These are phyloP conservation scores for Gila orcuttii DNA, from an alignment of 2,113 vertebrate genomes.

Conservation along the genomic window DNA sequence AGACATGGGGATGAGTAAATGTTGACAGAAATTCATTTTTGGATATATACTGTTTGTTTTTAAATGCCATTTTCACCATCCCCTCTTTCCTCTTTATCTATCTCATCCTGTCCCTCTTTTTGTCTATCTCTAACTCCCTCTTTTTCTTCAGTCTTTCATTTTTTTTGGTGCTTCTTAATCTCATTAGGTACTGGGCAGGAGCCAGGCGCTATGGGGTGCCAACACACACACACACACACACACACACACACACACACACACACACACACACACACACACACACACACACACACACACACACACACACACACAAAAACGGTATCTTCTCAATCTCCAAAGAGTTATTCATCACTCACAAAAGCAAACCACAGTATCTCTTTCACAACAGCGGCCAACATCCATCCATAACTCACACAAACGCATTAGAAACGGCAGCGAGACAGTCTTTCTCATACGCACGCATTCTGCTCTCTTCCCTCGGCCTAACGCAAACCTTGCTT, in stretches of 20 bases:
- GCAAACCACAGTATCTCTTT: constrained; percentile 38
- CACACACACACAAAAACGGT: constrained; percentile 14
- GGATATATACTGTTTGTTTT: neutral
- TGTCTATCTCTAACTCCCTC: constrained; percentile 19
- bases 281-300: constrained; percentile 19
- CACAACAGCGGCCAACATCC: constrained; percentile 25
- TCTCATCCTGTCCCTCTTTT: constrained; percentile 19
- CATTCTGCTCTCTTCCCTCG: neutral
- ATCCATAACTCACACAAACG: constrained; percentile 28
- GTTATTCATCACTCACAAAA: constrained; percentile 41
- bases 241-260: constrained; percentile 12
- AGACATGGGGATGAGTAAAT: neutral
- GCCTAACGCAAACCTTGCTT: constrained; percentile 22
- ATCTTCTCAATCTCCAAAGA: constrained; percentile 39
- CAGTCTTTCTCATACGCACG: neutral
- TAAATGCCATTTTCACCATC: neutral
- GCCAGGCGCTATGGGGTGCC: constrained; percentile 47
- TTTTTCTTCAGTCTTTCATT: constrained; percentile 24
- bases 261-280: constrained; percentile 10
- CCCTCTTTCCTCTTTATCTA: neutral
- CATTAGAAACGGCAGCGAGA: constrained; percentile 12
- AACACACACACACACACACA: constrained; percentile 33
- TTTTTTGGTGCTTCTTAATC: constrained; percentile 39
- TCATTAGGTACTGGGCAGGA: constrained; percentile 44
- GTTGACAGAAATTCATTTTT: neutral